These are phyloP conservation scores for Centropus bengalensis DNA, from an alignment of 2,113 vertebrate genomes.

Conservation along the genomic window DNA sequence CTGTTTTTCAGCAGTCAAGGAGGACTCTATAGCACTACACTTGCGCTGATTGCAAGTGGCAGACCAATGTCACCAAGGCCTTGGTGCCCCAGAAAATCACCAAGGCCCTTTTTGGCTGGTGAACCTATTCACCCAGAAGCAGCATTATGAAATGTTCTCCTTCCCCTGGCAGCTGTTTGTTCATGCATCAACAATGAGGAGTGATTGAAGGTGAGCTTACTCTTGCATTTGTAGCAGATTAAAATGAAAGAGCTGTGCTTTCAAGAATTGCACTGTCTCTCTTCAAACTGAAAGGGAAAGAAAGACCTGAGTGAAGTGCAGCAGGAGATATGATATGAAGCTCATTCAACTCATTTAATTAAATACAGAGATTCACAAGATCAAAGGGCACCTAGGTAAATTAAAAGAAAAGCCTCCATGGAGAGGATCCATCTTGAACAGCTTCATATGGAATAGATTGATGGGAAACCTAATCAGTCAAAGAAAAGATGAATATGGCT, in stretches of 20 bases:
- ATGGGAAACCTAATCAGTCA: not conserved
- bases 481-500: not conserved
- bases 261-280: constrained; percentile 6
- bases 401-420: not conserved
- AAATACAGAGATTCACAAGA: constrained; percentile 2
- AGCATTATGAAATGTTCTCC: not conserved
- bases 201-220: constrained; percentile 37
- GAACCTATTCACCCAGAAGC: not conserved
- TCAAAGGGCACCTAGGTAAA: not conserved
- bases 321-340: not conserved
- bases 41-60: not conserved
- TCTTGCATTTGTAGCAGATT: not conserved
- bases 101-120: not conserved
- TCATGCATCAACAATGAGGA: constrained; percentile 12
- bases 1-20: not conserved
- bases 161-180: constrained; percentile 16
- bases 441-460: not conserved
- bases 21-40: not conserved
- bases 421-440: not conserved
- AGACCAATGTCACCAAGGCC: not conserved
- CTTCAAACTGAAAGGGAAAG: not conserved
- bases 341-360: not conserved
- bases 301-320: not conserved
- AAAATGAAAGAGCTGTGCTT: constrained; percentile 44
- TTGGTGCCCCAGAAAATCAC: not conserved